Percentiles rank a stretch among this genome's conserved stretches.
phyloP scores from a whole-genome alignment of 2,888 invertebrate species.

The Sympetrum striolatum region DNA sequence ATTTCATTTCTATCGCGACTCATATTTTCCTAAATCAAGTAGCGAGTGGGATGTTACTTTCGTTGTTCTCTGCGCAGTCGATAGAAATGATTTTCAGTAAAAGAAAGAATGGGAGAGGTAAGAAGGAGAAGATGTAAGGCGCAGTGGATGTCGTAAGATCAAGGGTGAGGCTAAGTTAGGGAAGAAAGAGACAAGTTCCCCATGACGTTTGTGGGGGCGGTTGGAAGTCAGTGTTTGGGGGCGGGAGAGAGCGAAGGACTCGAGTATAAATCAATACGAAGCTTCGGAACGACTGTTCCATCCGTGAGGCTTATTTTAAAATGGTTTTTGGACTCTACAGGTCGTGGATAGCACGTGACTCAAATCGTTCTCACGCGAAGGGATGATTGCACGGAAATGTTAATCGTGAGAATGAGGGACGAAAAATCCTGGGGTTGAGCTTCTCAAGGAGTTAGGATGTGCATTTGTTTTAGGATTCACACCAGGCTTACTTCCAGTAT shows the following conservation, averaged over 20 bases:
- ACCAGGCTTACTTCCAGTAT: too few species aligned
- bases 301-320: constrained; percentile 14
- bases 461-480: too few species aligned
- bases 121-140: not conserved
- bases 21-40: too few species aligned
- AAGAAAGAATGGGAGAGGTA: not conserved
- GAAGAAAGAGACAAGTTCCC: not conserved
- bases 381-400: not conserved
- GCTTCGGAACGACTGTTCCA: constrained; percentile 20
- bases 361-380: not conserved
- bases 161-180: not conserved
- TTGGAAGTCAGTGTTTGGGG: constrained; percentile 14
- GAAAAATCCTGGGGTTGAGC: too few species aligned
- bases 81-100: not conserved
- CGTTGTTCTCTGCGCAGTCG: too few species aligned
- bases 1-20: too few species aligned
- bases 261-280: constrained; percentile 39
- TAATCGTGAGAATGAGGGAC: not conserved
- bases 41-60: too few species aligned
- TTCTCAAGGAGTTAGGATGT: too few species aligned
- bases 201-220: not conserved
- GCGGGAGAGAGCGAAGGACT: constrained; percentile 24
- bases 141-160: not conserved
- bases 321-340: constrained; percentile 28
- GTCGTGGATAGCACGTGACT: constrained; percentile 7